Evolutionary conservation across 2,797 vertebrate genomes (phyloP), one percentile per base, ranked within the genome.

Genomic region (Otus scops): DNA sequence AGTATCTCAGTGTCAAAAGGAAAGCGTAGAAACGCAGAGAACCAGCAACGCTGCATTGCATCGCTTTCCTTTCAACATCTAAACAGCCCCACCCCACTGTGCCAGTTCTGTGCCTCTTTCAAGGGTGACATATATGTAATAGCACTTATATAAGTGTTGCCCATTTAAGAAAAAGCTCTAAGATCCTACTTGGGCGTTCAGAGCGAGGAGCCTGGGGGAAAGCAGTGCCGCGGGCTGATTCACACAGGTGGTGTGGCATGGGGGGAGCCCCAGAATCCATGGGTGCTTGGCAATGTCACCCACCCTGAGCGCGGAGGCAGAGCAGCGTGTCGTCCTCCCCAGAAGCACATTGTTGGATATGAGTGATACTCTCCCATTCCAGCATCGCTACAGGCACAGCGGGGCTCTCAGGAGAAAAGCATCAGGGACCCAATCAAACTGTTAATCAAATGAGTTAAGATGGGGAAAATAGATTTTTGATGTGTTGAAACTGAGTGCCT

Each of bases 231-330:
- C 16, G 11, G 38, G 43, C 24, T 4, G 15, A n/a, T 41, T 1
- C n/a, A 28, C 6, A 11, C 11, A 9, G 0, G 1, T 1, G 0
- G 43, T 26, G 21, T 0, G 1, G 45, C 36, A 45, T 9, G 1
- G 57, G 23, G 70, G 39, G 45, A 60, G 36, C 39, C 51, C 27
- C 45, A 9, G 76, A 24, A 56, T 17, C 36, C 1, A 0, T 9
- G 14, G 36, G 24, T 13, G 34, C 26, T 43, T 2, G 2, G n/a
- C 7, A 2, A 23, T 30, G 64, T 5, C 34, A 28, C 12, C 48
- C 10, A 13, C 22, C 17, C 27, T 1, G 2, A 8, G 47, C 1
- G 0, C 1, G 1, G 5, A 27, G 19, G 24, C 22, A 39, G 48
- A 41, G 24, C 7, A 0, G 28, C 28, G 21, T 8, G 5, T 5